A percentile compares a stretch with the other conserved stretches of the same genome.
These are phyloP conservation scores for Clamator glandarius DNA, from an alignment of 2,797 vertebrate species.

Conservation along the genomic window DNA sequence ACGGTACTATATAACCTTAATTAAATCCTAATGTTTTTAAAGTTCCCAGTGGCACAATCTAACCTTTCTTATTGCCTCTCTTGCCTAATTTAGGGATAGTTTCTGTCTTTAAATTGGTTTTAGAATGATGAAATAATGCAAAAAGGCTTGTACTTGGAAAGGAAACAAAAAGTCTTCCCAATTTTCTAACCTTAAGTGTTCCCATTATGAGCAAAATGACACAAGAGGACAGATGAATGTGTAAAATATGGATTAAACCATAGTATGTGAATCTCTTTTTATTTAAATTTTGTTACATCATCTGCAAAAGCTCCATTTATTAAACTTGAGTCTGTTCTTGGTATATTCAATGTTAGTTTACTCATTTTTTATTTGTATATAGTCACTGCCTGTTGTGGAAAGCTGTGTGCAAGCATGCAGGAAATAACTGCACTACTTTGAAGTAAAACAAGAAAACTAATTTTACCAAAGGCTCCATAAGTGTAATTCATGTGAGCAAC, in stretches of 20 bases:
- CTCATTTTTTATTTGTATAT: not conserved
- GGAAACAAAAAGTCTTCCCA: not conserved
- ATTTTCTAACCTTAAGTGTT: not conserved
- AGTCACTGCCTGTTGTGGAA: not conserved
- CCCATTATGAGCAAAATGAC: not conserved
- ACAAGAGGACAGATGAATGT: not conserved
- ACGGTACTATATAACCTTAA: not conserved
- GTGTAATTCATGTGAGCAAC: not conserved
- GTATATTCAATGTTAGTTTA: not conserved
- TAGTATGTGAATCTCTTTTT: not conserved
- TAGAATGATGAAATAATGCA: not conserved
- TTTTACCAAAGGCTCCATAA: not conserved
- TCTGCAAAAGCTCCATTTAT: not conserved
- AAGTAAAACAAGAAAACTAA: not conserved
- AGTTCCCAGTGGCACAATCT: not conserved
- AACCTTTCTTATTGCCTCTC: not conserved
- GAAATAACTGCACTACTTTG: not conserved
- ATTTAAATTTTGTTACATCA: not conserved
- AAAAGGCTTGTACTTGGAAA: not conserved
- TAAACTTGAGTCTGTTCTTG: not conserved
- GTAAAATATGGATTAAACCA: not conserved
- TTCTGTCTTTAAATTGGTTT: constrained; percentile 2
- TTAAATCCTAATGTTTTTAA: constrained; percentile 28
- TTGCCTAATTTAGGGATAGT: constrained; percentile 1
- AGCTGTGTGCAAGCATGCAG: not conserved